These are phyloP conservation scores for Norana najaformis DNA, from an alignment of 2,888 invertebrate species.

Conservation along the genomic window DNA sequence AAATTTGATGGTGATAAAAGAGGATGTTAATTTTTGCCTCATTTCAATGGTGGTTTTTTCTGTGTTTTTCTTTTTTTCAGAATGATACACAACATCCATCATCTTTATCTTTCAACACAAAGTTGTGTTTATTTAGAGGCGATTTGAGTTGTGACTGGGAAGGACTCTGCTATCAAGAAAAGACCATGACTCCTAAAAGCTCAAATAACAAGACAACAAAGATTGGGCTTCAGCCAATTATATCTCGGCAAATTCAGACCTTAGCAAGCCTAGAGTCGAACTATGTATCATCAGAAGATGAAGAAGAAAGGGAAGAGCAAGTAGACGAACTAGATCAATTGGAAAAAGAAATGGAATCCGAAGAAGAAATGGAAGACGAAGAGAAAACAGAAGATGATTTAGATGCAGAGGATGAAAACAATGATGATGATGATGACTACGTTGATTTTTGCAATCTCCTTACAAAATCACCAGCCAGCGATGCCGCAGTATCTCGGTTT, in stretches of 20 bases:
- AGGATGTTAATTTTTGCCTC: neutral
- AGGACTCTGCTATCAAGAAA: neutral
- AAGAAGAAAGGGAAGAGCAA: neutral
- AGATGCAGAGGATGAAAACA: neutral
- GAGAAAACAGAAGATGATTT: neutral
- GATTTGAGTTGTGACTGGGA: neutral
- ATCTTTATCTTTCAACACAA: neutral
- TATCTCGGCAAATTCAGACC: neutral
- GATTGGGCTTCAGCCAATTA: neutral
- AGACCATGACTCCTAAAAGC: neutral
- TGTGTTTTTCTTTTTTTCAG: neutral
- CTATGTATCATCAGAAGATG: neutral
- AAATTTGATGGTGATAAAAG: neutral
- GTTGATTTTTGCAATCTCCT: neutral
- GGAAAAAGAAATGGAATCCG: neutral
- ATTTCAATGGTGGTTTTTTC: neutral
- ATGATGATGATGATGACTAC: neutral
- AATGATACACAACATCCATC: neutral
- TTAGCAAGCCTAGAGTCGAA: slow-evolving; percentile 1
- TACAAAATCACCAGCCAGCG: neutral
- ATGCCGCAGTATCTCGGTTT: neutral
- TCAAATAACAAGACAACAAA: neutral
- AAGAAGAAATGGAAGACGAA: neutral
- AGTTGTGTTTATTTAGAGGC: neutral
- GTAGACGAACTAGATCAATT: neutral